Evolutionary conservation across 2,113 vertebrate genomes (phyloP).

Genomic region (Lasiurus borealis): DNA sequence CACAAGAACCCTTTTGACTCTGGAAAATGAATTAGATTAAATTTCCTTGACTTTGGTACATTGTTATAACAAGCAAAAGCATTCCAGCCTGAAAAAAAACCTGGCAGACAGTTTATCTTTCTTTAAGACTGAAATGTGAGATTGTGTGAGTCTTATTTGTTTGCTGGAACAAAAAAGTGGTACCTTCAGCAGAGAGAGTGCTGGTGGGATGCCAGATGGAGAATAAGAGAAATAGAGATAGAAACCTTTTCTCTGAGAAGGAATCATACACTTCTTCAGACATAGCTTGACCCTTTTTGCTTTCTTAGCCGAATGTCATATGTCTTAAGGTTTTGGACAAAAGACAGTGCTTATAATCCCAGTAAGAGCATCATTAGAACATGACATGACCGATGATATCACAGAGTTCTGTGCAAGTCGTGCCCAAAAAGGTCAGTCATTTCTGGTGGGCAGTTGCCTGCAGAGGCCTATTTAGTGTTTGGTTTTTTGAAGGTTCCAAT

Average conservation of each 20-base stretch:
- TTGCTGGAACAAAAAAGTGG: conserved; percentile 74
- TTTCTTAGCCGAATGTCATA: not conserved
- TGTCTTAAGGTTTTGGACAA: not conserved
- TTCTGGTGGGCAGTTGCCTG: not conserved
- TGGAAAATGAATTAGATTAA: conserved; percentile 86
- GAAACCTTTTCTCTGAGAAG: not conserved
- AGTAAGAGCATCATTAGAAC: not conserved
- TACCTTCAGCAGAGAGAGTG: conserved; percentile 46
- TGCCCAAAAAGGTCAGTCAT: not conserved
- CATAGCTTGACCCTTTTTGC: not conserved
- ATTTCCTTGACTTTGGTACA: conserved; percentile 66
- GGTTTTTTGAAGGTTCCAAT: conserved; percentile 27
- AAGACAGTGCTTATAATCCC: not conserved
- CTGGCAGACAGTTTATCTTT: conserved; percentile 80
- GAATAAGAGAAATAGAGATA: not conserved
- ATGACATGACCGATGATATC: not conserved
- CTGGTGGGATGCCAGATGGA: conserved; percentile 41
- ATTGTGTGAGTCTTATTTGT: conserved; percentile 84
- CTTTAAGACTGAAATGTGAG: conserved; percentile 81
- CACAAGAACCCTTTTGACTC: conserved; percentile 67
- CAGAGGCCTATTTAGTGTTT: not conserved
- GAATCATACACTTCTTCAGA: not conserved
- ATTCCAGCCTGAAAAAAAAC: conserved; percentile 73
- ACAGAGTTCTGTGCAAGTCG: not conserved
- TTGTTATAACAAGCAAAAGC: conserved; percentile 78